Evolutionary conservation across 1,140 invertebrate genomes (phyloP), one percentile per base, ranked within the genome.

Genomic region (Dendrolimus punctatus): DNA sequence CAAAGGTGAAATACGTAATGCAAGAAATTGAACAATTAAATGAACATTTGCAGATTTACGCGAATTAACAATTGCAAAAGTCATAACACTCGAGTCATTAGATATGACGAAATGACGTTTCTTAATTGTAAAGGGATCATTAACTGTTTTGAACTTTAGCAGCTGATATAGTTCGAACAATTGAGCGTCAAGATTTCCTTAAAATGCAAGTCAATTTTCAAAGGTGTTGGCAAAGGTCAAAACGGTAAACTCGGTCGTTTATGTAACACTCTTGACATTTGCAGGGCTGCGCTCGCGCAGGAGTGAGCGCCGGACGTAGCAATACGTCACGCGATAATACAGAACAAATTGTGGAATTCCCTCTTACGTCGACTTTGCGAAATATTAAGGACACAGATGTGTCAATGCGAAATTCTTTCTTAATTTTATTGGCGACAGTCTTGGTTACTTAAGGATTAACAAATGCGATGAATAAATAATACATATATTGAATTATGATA

Each of bases 181-280:
- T 55, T 54, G 49, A 40, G 51, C 57, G 53, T 62, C 55, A 66
- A 62, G 55, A 63, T 64, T 66, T 62, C 62, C 61, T 66, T 62
- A 62, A 66, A 58, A 59, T 49, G 57, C 61, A 49, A 62, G 53
- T 65, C 58, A 55, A 71, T 72, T 66, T 64, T 56, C 62, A 64
- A 66, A 68, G 61, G 64, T 66, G 54, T 68, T 65, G 60, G 54
- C 58, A 68, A 71, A 78, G 66, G 68, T 67, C 60, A 62, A 46
- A 57, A 53, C 38, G 57, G 60, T 66, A 65, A 57, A 68, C 48
- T 66, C 49, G 59, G 48, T 44, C 46, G 46, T 53, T 75, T 81
- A 76, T 60, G 71, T 75, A 80, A 80, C 55, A 70, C 56, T 71
- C 68, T 68, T 74, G 65, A 72, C 69, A 73, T 77, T 77, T 76